Percentiles rank a stretch among this genome's conserved stretches.
phyloP scores from a whole-genome alignment of 92 coral and sea anemone species.

The Siderastrea siderea region DNA sequence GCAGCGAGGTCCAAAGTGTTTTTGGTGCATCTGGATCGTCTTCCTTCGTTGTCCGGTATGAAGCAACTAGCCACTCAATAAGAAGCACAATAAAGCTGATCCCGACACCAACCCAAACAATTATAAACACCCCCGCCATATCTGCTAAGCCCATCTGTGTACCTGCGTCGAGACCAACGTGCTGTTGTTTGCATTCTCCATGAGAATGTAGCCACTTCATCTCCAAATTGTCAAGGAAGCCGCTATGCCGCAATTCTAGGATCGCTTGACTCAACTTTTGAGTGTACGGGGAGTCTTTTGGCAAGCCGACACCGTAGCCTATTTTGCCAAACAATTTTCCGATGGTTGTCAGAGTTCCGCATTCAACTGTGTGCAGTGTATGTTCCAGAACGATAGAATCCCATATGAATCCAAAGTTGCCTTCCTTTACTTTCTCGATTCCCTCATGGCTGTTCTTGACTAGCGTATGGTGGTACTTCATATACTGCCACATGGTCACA shows the following conservation, averaged over 20 bases:
- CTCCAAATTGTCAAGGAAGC: conserved; percentile 77
- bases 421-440: conserved; percentile 67
- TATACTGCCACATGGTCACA: conserved; percentile 93
- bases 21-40: conserved; percentile 48
- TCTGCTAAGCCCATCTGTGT: conserved; percentile 69
- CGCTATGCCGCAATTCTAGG: conserved; percentile 80
- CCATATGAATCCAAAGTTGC: conserved; percentile 89
- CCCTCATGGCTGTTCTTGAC: conserved; percentile 72
- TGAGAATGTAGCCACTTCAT: conserved; percentile 80
- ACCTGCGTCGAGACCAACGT: conserved; percentile 25
- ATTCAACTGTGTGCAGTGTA: conserved; percentile 60
- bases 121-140: conserved; percentile 83
- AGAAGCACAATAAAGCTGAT: conserved; percentile 73
- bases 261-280: conserved; percentile 80
- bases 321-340: conserved; percentile 81
- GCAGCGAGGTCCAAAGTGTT: conserved; percentile 55
- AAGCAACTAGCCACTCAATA: conserved; percentile 80
- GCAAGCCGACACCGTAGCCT: conserved; percentile 92
- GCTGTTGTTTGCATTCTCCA: conserved; percentile 53
- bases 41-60: conserved; percentile 58
- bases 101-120: conserved; percentile 73
- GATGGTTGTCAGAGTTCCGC: conserved; percentile 78
- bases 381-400: conserved; percentile 90
- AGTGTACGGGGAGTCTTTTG: conserved; percentile 84
- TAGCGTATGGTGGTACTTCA: conserved; percentile 81